A percentile compares a stretch with the other conserved stretches of the same genome.
These are phyloP conservation scores for Leiothrix lutea DNA, from an alignment of 2,113 vertebrate genomes.

Conservation along the genomic window DNA sequence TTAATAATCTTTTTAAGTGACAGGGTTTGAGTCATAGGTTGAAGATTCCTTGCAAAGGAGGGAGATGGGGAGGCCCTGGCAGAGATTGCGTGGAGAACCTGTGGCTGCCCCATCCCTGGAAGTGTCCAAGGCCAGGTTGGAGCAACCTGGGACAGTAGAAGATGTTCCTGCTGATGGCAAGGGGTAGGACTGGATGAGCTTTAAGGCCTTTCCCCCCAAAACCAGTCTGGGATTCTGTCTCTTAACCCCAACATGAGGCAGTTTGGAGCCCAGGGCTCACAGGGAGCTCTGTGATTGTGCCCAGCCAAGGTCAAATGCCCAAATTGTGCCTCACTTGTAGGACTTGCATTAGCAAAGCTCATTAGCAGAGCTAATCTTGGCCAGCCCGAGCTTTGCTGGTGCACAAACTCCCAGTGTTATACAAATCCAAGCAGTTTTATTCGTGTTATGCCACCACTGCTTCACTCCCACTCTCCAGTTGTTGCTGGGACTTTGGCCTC, in stretches of 20 bases:
- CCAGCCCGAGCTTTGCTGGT: background rate
- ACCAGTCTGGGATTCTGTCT: background rate
- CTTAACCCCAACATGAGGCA: background rate
- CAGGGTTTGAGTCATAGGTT: fast-evolving
- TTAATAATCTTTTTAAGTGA: background rate
- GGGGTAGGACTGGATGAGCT: background rate
- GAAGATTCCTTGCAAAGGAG: background rate
- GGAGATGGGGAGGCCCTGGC: background rate
- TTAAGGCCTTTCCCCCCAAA: background rate
- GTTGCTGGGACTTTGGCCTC: background rate
- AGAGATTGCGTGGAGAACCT: fast-evolving
- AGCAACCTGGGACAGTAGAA: background rate
- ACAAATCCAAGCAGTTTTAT: background rate
- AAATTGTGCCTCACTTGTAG: background rate
- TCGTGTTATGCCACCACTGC: background rate
- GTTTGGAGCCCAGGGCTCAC: background rate
- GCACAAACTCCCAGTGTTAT: background rate
- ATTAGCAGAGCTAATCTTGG: background rate
- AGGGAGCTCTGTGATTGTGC: background rate
- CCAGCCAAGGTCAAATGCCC: fast-evolving
- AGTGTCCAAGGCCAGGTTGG: background rate
- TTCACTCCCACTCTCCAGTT: background rate
- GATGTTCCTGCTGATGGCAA: background rate
- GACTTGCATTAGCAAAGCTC: background rate
- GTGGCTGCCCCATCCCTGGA: background rate